phyloP scores from a whole-genome alignment of 2,888 invertebrate genomes.

The Cataglyphis albicans region DNA sequence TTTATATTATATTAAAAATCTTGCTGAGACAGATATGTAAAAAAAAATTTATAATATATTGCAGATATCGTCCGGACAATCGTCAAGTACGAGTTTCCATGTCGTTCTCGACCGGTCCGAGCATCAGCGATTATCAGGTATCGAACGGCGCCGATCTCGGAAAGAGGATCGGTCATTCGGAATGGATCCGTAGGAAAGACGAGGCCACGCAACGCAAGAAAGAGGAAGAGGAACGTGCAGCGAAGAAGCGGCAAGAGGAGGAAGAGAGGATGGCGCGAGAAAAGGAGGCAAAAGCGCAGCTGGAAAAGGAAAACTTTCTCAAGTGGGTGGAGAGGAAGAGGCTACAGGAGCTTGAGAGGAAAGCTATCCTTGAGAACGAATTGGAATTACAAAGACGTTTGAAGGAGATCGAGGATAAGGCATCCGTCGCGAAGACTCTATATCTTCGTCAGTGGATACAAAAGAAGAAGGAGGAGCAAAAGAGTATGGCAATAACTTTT shows the following conservation, averaged over 20 bases:
- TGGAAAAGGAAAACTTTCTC: slow-evolving; percentile 85
- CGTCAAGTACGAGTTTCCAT: slow-evolving; percentile 74
- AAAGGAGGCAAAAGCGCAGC: slow-evolving; percentile 81
- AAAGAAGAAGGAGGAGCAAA: slow-evolving; percentile 88
- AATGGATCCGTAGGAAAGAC: slow-evolving; percentile 88
- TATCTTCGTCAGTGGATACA: slow-evolving; percentile 87
- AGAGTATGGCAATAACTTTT: slow-evolving; percentile 85
- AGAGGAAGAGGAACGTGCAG: slow-evolving; percentile 79
- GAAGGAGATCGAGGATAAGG: slow-evolving; percentile 80
- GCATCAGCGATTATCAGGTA: slow-evolving; percentile 44
- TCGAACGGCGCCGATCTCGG: slow-evolving; percentile 68
- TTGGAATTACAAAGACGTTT: slow-evolving; percentile 85
- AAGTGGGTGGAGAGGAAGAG: slow-evolving; percentile 85
- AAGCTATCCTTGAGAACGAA: slow-evolving; percentile 86
- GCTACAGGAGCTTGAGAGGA: slow-evolving; percentile 85
- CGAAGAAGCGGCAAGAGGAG: slow-evolving; percentile 68
- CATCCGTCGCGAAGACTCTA: slow-evolving; percentile 77
- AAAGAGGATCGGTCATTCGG: slow-evolving; percentile 85
- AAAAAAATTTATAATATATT: not conserved
- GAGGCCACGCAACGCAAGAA: slow-evolving; percentile 76
- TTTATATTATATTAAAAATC: not conserved
- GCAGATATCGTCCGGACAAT: slow-evolving; percentile 73
- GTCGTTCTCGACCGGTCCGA: slow-evolving; percentile 66
- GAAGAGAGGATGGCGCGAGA: slow-evolving; percentile 78
- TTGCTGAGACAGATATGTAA: not conserved